Conservation (phyloP, 53 echinoderm and acorn worm genomes). For the Astropecten irregularis region DNA sequence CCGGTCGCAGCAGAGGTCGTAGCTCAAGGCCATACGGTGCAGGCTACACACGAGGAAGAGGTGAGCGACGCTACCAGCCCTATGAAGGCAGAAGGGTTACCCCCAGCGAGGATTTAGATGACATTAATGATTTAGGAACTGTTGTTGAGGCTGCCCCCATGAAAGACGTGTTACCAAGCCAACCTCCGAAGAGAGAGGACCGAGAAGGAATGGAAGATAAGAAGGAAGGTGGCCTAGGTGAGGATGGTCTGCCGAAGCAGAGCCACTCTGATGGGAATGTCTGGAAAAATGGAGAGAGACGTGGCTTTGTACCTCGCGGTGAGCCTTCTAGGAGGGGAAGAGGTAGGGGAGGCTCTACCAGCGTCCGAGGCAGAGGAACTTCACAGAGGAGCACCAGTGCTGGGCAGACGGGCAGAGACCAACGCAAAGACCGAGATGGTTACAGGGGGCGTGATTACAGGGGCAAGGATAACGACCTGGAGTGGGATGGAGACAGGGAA, state of each 20-base stretch:
- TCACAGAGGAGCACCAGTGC: constrained; percentile 35
- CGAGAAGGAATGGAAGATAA: constrained; percentile 25
- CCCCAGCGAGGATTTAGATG: constrained; percentile 65
- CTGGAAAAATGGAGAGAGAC: constrained; percentile 52
- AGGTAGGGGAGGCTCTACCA: constrained; percentile 60
- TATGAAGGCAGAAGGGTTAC: constrained; percentile 33
- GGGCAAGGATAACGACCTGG: constrained; percentile 27
- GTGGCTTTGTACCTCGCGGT: constrained; percentile 68
- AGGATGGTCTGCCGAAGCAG: constrained; percentile 30
- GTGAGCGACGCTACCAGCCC: constrained; percentile 59
- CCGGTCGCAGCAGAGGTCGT: constrained; percentile 56
- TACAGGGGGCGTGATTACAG: constrained; percentile 18
- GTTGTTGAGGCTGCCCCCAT: constrained; percentile 47
- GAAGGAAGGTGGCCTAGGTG: constrained; percentile 5
- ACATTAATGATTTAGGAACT: constrained; percentile 46
- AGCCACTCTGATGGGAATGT: constrained; percentile 55
- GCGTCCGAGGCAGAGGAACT: constrained; percentile 65
- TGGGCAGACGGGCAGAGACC: constrained; percentile 20
- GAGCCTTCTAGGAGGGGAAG: constrained; percentile 88
- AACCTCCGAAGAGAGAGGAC: constrained; percentile 13
- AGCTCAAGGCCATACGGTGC: constrained; percentile 58
- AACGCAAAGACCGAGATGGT: constrained; percentile 7
- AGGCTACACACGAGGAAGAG: constrained; percentile 68
- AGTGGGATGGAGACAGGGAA: constrained; percentile 39
- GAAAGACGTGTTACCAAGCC: constrained; percentile 23